phyloP scores from a whole-genome alignment of 2,113 vertebrate genomes.

The Anhinga rufa region DNA sequence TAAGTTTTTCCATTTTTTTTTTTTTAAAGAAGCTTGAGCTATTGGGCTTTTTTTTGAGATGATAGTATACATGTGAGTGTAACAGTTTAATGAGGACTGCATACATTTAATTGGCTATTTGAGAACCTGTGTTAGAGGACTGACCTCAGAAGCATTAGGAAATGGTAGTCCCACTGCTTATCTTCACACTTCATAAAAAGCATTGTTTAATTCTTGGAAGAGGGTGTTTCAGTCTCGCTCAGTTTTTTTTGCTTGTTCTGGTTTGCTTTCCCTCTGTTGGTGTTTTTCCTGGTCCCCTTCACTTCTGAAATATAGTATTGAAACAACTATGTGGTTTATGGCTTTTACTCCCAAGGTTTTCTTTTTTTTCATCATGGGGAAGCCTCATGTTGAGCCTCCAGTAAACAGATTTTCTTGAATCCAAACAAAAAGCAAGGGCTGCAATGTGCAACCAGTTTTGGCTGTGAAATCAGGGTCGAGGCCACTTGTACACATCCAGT shows the following conservation, averaged over 20 bases:
- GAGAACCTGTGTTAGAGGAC: not conserved
- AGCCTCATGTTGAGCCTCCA: not conserved
- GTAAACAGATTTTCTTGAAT: not conserved
- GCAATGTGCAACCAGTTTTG: fast-evolving
- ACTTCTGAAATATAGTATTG: not conserved
- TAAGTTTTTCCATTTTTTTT: not conserved
- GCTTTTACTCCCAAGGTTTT: not conserved
- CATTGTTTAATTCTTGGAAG: constrained; percentile 45
- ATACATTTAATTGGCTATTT: not conserved
- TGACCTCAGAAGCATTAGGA: constrained; percentile 7
- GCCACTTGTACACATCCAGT: not conserved
- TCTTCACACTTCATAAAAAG: constrained; percentile 24
- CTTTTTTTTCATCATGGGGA: not conserved
- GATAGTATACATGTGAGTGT: not conserved
- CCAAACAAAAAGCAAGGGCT: not conserved
- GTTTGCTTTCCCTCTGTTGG: not conserved
- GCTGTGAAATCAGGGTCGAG: not conserved
- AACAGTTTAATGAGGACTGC: not conserved
- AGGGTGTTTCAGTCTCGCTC: not conserved
- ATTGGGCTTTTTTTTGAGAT: not conserved
- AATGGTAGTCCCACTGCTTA: constrained; percentile 4
- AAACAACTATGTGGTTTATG: not conserved
- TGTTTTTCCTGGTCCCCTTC: not conserved
- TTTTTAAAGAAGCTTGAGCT: not conserved
- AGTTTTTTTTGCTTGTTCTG: not conserved